Evolutionary conservation across 2,888 invertebrate species (phyloP), one percentile per base, ranked within the genome.

Genomic region (Dorcus parallelipipedus): DNA sequence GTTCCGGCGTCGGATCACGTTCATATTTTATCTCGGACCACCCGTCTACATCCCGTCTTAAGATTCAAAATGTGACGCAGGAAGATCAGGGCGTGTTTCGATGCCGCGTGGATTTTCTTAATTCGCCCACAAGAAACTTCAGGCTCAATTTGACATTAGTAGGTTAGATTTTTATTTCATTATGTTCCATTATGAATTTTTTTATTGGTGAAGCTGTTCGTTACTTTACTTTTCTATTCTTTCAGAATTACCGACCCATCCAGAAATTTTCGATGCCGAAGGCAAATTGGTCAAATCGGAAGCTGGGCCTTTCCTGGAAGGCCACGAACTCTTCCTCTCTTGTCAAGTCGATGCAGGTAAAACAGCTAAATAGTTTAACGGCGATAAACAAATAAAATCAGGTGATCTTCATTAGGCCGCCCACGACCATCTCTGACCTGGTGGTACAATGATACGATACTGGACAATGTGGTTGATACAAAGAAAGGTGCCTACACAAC

Each of bases 301-400:
- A 56, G 91, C 91, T 26, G 93, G 94, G 53, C 93, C 93, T 9
- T 94, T 93, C 76, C 83, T 91, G 68, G 93, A 95, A 79, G 93
- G 92, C 53, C 90, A 90, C 72, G 89, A 90, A 73, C 82, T 95
- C 58, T 86, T 89, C 67, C 82, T 95, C 58, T 90, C 90, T 61
- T 95, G 95, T 78, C 90, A 91, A 80, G 93, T 93, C 58, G 84
- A 85, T 68, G 93, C 93, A 80, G 95, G 94, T 94, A 82, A 84
- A 82, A 45, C 5, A 41, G 9, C 3, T 5, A n/a, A 5, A 33
- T 33, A 33, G 26, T 33, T 33, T 33, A 6, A 7, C 6, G 26
- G 7, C 26, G 6, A 33, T 33, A 33, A 33, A 33, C 5, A 33
- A 33, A 33, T 33, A 33, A 33, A 33, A 33, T 6, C 26, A 33